Evolutionary conservation across 2,888 invertebrate genomes (phyloP).

Genomic region (Lutraria lutraria): DNA sequence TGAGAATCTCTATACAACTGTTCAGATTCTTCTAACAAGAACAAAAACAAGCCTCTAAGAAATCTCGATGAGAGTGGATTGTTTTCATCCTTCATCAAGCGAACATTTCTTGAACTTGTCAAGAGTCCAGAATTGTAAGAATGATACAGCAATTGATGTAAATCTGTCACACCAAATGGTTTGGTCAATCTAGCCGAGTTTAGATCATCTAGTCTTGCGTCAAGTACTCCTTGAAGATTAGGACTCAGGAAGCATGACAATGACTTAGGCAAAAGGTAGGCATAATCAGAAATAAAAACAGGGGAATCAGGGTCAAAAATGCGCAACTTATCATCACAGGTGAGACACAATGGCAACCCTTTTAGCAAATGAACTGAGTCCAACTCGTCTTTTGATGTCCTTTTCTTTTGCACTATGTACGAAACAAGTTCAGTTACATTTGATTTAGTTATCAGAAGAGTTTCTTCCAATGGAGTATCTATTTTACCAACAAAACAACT

Average conservation of each 20-base stretch:
- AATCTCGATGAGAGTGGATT: background rate
- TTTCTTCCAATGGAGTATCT: constrained; percentile 32
- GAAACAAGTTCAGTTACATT: background rate
- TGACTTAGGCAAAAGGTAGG: constrained; percentile 56
- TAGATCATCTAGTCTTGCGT: background rate
- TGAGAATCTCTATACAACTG: background rate
- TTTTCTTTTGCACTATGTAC: background rate
- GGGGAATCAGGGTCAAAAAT: constrained; percentile 26
- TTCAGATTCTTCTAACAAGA: background rate
- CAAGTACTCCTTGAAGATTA: constrained; percentile 3
- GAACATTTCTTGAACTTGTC: background rate
- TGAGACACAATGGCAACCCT: constrained; percentile 67
- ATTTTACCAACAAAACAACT: constrained; percentile 33
- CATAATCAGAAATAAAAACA: constrained; percentile 46
- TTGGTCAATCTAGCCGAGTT: constrained; percentile 25
- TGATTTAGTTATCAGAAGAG: background rate
- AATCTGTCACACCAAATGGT: constrained; percentile 23
- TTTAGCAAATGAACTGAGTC: constrained; percentile 27
- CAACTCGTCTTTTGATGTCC: background rate
- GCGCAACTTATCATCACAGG: constrained; percentile 45
- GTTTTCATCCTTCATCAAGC: background rate
- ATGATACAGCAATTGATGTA: constrained; percentile 8
- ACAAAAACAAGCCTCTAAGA: background rate
- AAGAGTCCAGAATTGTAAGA: constrained; percentile 13
- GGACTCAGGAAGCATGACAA: constrained; percentile 48